Base-by-base conservation (phyloP, 2,888 invertebrate species). In the Eugnorisma glareosa region DNA sequence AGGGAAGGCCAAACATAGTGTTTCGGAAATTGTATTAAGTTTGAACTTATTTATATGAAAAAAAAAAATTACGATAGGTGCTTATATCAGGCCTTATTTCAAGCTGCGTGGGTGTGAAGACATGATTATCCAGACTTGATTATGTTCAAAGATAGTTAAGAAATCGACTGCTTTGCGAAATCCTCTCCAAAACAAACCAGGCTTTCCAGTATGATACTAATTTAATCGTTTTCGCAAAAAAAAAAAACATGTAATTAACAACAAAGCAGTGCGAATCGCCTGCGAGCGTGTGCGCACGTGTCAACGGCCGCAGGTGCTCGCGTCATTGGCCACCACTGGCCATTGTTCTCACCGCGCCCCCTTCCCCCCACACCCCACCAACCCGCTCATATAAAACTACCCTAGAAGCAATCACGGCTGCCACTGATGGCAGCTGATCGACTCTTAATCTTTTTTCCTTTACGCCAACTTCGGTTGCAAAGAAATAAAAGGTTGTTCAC, bases 291-390 rank as follows among this genome's bases (percentile, higher is more conserved):
- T 81, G 93, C 94, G 94, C 95, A 94, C 94, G 94, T 94, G 96
- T 96, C 96, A 95, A 94, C 93, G 95, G 90, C 95, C 96, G 95
- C 94, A 93, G 94, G 93, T 94, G 94, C 89, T 83, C 91, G 91
- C 91, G 93, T 94, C 95, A 94, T 94, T 95, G 95, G 94, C 93
- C 95, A 93, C 89, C 84, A 87, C 82, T 86, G 90, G 91, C 93
- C 94, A 95, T 95, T 95, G 94, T 95, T 93, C 90, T 86, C 83
- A 64, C 84, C 74, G 75, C 80, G 83, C 84, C 40, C 84, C 88
- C 86, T 83, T 82, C 43, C 84, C 88, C 88, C 83, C 79, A 76
- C 83, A 83, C 77, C 59, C 83, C 67, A 70, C 69, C 81, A 80
- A 67, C 61, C 78, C 66, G 75, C 77, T 68, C 64, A 76, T 77